Evolutionary conservation across 2,113 vertebrate species (phyloP), one percentile per base, ranked within the genome.

Genomic region (Anhinga anhinga): DNA sequence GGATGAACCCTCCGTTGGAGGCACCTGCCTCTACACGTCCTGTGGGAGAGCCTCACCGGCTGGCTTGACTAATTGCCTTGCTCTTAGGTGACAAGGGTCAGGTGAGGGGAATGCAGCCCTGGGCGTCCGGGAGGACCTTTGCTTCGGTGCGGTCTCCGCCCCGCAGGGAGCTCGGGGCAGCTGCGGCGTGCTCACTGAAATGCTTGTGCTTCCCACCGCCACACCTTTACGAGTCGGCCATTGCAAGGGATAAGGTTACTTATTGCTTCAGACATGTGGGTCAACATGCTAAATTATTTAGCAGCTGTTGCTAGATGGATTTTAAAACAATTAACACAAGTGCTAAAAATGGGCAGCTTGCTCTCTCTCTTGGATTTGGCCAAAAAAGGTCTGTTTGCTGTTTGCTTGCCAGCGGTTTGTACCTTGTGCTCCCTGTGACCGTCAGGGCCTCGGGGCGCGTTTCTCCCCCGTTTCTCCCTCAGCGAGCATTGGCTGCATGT

Each of bases 311-410:
- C 94, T 82, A 90, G 90, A 86, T 81, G 82, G 82, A 72, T 96
- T 93, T 94, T 88, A 81, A 87, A 94, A 91, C 88, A 94, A 93
- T 93, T 94, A 94, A 69, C 19, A 16, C 19, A 16, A 93, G 84
- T 71, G 63, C 71, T 94, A 86, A 92, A 87, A 96, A 82, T 67
- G 87, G 65, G 59, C 59, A 84, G 59, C 29, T 19, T 55, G 20
- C 53, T 81, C 42, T 34, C 27, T 36, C 25, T 89, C 16, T 15
- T 23, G 29, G 72, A 55, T 81, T 95, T 96, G 86, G 88, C 91
- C 67, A 78, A 55, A 42, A 74, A 70, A 27, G 0, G 4, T 22
- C 29, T 88, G 59, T 86, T 78, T 92, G 67, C 55, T 65, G 34
- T 63, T 76, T 1, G 1, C 47, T 61, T 44, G 62, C 82, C 88